Percentiles rank a stretch among this genome's conserved stretches.
Evolutionary conservation across 2,888 invertebrate genomes (phyloP).

Genomic region (Xestia rhomboidea): DNA sequence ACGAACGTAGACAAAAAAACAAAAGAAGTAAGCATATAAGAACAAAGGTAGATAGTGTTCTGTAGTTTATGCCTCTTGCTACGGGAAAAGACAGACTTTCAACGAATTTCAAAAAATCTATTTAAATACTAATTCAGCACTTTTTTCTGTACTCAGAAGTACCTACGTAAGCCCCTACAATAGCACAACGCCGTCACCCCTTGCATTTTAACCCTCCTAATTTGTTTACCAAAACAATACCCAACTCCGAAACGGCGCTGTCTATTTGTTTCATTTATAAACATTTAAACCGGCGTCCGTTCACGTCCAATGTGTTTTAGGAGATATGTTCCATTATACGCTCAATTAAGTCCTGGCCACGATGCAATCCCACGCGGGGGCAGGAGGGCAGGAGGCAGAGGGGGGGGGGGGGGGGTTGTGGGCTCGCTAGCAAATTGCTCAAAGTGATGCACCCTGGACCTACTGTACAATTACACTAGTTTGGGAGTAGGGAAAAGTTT

Average conservation of each 20-base stretch:
- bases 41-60: not conserved
- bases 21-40: not conserved
- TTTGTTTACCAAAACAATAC: conserved; percentile 40
- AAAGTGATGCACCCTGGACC: conserved; percentile 45
- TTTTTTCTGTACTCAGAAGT: not conserved
- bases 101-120: not conserved
- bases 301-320: conserved; percentile 50
- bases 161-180: not conserved
- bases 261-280: conserved; percentile 44
- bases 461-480: conserved; percentile 33
- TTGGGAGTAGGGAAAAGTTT: conserved; percentile 24
- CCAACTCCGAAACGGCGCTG: not conserved
- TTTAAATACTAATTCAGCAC: not conserved
- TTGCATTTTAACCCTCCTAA: conserved; percentile 24
- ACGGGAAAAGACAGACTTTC: not conserved
- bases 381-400: not conserved
- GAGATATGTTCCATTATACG: conserved; percentile 59
- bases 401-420: not conserved
- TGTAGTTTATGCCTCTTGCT: not conserved
- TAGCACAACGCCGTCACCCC: not conserved
- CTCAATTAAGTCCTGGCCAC: conserved; percentile 55
- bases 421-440: conserved; percentile 56
- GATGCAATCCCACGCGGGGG: conserved; percentile 38
- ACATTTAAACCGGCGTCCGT: conserved; percentile 38
- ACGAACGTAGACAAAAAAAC: too few relatives aligned